These are phyloP conservation scores for Dufourea novaeangliae DNA, from an alignment of 1,140 invertebrate species.

Conservation along the genomic window DNA sequence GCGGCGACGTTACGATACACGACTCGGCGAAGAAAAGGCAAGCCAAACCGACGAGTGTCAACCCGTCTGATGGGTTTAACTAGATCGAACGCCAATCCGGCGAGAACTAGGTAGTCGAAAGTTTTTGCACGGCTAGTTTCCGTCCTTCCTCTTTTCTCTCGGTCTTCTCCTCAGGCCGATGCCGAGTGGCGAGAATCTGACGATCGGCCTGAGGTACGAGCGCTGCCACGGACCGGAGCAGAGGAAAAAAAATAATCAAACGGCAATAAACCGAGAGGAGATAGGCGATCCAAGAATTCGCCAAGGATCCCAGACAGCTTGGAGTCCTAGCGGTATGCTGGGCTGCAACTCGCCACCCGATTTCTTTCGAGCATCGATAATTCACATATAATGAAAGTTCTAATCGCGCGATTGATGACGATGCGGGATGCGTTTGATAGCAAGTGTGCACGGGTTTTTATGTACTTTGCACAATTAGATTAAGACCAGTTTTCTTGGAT, in stretches of 20 bases:
- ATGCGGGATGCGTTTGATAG: too few species aligned
- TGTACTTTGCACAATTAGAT: too few species aligned
- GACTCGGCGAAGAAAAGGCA: not conserved
- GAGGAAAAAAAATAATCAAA: conserved; percentile 56
- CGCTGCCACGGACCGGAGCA: conserved; percentile 52
- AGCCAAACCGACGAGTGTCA: conserved; percentile 2
- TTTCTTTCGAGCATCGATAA: conserved; percentile 46
- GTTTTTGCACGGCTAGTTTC: conserved; percentile 64
- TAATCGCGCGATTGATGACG: not conserved
- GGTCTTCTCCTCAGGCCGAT: conserved; percentile 45
- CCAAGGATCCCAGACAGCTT: conserved; percentile 79
- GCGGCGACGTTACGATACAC: not conserved
- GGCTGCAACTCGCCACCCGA: conserved; percentile 42
- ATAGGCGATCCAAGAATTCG: conserved; percentile 70
- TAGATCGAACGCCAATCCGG: conserved; percentile 60
- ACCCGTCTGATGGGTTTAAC: conserved; percentile 51
- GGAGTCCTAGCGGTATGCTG: conserved; percentile 76
- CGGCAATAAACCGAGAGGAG: conserved; percentile 72
- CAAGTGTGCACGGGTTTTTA: too few species aligned
- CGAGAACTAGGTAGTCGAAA: conserved; percentile 70
- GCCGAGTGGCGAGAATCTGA: conserved; percentile 67
- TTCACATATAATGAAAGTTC: conserved; percentile 36
- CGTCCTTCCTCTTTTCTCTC: conserved; percentile 45
- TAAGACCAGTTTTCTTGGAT: too few species aligned
- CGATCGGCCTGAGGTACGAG: conserved; percentile 60